Conservation (phyloP, 2,113 vertebrate species). For the Petrocephalus zakoni region DNA sequence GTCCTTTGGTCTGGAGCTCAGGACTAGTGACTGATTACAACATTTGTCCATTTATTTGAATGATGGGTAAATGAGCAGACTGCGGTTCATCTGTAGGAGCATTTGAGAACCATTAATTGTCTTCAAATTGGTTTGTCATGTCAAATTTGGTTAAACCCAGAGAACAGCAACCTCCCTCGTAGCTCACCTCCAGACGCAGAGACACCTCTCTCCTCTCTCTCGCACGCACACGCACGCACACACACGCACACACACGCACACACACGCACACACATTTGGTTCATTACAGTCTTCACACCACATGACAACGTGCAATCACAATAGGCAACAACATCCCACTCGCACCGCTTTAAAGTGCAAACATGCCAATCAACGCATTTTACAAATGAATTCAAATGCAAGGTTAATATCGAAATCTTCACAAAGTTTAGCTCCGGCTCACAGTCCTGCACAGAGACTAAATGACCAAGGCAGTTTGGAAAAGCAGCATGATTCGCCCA, state of each 20-base stretch:
- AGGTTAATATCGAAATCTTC: background rate
- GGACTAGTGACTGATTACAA: background rate
- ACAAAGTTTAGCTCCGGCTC: background rate
- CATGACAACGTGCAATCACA: background rate
- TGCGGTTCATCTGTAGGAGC: background rate
- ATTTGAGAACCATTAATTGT: background rate
- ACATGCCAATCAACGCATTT: background rate
- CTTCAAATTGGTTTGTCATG: background rate
- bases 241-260: no score
- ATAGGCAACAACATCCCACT: background rate
- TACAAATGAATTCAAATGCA: background rate
- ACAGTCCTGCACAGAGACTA: background rate
- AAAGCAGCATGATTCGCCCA: background rate
- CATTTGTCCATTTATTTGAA: background rate
- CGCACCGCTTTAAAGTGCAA: background rate
- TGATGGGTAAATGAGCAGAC: background rate
- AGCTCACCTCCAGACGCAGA: background rate
- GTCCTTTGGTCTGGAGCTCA: background rate
- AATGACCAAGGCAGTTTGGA: background rate
- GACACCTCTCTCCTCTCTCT: background rate
- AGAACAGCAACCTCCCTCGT: background rate
- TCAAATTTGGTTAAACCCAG: background rate
- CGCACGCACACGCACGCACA: background rate
- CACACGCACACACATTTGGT: background rate
- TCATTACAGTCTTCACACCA: constrained; percentile 6